Evolutionary conservation across 2,888 invertebrate genomes (phyloP), one percentile per base, ranked within the genome.

Genomic region (Podotricha telesiphe): DNA sequence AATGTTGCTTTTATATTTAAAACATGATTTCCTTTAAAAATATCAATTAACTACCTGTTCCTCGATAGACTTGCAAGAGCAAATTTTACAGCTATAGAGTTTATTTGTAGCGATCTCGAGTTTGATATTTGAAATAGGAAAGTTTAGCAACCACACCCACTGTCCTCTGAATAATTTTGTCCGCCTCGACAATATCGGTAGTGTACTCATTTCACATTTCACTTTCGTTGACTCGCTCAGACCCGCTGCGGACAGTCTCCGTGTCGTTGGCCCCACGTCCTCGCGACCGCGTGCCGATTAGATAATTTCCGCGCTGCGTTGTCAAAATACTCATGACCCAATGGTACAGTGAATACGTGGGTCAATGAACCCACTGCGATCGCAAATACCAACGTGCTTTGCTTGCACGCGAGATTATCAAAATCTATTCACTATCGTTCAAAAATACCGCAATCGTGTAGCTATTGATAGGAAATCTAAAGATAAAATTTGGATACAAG

Each of bases 291-390:
- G 91, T 89, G 89, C 92, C 89, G 92, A 88, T 93, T 92, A 93
- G 91, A 93, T 93, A 93, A 93, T 91, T 91, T 90, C 90, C 88
- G 89, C 88, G 86, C 86, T 86, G 87, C 89, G 88, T 89, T 92
- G 92, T 91, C 91, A 91, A 91, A 92, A 91, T 91, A 91, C 89
- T 90, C 89, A 86, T 92, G 91, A 91, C 92, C 92, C 85, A 92
- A 87, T 92, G 92, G 86, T 91, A 91, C 90, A 92, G 86, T 92
- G 91, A 91, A 86, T 87, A 83, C 82, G 81, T 82, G 77, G 88
- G 86, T 84, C 88, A 80, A 79, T 81, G 89, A 91, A 86, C 91
- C 74, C 83, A 69, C 78, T 76, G 69, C 80, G 78, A 80, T 79
- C 84, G 85, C 85, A 81, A 83, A 83, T 77, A 78, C 75, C 74